phyloP scores from a whole-genome alignment of 2,113 vertebrate species.

The Cyprinus carpio region DNA sequence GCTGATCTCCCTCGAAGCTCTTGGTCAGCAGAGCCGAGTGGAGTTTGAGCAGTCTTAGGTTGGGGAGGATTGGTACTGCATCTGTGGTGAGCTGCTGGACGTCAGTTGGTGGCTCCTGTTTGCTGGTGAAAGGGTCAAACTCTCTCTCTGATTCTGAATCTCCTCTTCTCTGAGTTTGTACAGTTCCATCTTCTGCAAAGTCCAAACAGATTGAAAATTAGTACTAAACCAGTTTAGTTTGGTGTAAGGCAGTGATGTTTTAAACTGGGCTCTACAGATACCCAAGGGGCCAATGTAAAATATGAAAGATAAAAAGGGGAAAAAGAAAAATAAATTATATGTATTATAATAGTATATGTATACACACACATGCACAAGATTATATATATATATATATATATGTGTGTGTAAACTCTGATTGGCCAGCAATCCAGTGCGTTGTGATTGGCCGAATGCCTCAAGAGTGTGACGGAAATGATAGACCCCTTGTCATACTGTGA shows the following conservation, averaged over 20 bases:
- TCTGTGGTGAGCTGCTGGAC: conserved; percentile 56
- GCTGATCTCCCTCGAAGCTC: conserved; percentile 78
- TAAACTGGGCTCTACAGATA: not conserved
- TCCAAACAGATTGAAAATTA: not conserved
- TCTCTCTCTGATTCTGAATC: conserved; percentile 68
- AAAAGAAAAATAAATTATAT: not conserved
- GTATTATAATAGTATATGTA: not conserved
- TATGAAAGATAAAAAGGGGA: not conserved
- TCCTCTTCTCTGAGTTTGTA: conserved; percentile 3
- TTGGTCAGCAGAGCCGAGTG: conserved; percentile 81
- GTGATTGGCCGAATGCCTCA: no score
- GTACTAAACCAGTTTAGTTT: not conserved
- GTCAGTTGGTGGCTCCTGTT: conserved; percentile 10
- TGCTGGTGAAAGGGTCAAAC: conserved; percentile 77
- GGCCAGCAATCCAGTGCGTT: no score
- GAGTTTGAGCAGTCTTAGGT: conserved; percentile 81
- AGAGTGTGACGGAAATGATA: no score
- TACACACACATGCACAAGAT: no score
- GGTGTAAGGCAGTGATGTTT: not conserved
- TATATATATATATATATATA: no score
- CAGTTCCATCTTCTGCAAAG: conserved; percentile 16
- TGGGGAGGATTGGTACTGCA: conserved; percentile 79
- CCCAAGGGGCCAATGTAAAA: not conserved
- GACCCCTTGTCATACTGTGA: no score
- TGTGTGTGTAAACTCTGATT: no score